A percentile compares a stretch with the other conserved stretches of the same genome.
phyloP scores from a whole-genome alignment of 2,888 invertebrate species.

The Anaspis maculata region DNA sequence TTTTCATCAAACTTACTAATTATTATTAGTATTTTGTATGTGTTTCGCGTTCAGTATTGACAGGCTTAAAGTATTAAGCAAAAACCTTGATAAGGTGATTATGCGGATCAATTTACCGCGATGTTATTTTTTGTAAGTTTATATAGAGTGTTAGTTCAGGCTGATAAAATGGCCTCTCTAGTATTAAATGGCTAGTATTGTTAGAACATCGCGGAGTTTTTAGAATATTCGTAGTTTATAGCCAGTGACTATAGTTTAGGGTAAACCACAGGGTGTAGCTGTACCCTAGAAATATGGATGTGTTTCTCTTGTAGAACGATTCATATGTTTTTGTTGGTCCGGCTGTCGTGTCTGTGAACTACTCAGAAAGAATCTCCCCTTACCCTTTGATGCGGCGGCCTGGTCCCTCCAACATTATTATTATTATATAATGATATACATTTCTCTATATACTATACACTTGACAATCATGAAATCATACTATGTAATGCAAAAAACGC shows the following conservation, averaged over 20 bases:
- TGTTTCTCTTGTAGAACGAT: too few relatives aligned
- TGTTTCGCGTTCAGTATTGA: constrained; percentile 37
- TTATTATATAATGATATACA: constrained; percentile 25
- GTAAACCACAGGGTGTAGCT: constrained; percentile 43
- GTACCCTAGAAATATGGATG: constrained; percentile 39
- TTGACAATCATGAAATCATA: constrained; percentile 41
- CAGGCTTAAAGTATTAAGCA: constrained; percentile 36
- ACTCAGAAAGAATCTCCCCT: constrained; percentile 12
- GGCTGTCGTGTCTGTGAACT: constrained; percentile 21
- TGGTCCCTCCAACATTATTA: constrained; percentile 13
- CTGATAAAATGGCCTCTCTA: constrained; percentile 15
- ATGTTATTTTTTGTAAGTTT: constrained; percentile 41
- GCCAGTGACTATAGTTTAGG: constrained; percentile 40
- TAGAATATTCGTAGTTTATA: constrained; percentile 36
- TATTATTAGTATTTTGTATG: constrained; percentile 14
- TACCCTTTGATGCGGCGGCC: constrained; percentile 13
- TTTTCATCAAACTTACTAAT: neutral
- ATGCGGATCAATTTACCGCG: constrained; percentile 28
- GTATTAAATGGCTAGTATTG: constrained; percentile 36
- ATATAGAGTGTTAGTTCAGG: constrained; percentile 26
- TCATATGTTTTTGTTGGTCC: constrained; percentile 24
- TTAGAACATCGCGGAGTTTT: constrained; percentile 38
- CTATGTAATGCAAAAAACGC: constrained; percentile 24
- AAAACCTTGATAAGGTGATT: constrained; percentile 21
- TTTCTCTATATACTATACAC: constrained; percentile 36